Evolutionary conservation across 2,888 invertebrate genomes (phyloP).

Genomic region (Amblyteles armatorius): DNA sequence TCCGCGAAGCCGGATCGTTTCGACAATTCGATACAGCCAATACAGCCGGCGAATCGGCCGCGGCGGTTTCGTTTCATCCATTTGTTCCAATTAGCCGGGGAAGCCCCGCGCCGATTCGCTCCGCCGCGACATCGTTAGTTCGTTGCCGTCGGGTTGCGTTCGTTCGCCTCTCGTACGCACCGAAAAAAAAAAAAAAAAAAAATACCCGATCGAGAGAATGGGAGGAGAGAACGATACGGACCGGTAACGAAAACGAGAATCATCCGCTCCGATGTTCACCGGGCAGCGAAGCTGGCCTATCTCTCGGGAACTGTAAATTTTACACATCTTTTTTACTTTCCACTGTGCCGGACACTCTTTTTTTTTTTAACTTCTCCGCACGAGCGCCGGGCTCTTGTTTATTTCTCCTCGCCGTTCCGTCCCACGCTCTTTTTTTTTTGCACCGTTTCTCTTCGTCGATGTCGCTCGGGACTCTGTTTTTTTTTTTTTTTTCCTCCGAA

Average conservation of each 20-base stretch:
- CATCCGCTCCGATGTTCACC: constrained; percentile 1
- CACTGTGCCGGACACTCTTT: neutral
- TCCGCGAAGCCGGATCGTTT: neutral
- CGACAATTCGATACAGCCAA: constrained; percentile 54
- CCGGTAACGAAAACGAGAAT: constrained; percentile 7
- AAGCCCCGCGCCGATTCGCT: constrained; percentile 64
- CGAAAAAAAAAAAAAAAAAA: neutral
- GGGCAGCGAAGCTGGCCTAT: neutral
- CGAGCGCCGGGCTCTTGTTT: neutral
- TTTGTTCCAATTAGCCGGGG: constrained; percentile 72
- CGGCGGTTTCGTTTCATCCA: constrained; percentile 62
- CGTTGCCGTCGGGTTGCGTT: neutral
- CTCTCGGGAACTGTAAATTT: neutral
- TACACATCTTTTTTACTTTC: neutral
- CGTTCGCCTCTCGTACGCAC: neutral
- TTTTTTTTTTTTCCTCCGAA: neutral
- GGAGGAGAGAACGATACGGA: neutral
- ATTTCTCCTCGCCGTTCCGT: neutral
- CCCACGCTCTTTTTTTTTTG: neutral
- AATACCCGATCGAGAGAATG: neutral
- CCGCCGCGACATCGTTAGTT: constrained; percentile 63
- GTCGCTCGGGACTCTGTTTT: neutral
- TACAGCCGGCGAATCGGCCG: constrained; percentile 57
- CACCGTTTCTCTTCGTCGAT: neutral
- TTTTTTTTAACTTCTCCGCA: neutral